These are phyloP conservation scores for Danio aesculapii DNA, from an alignment of 2,797 vertebrate species.

Conservation along the genomic window DNA sequence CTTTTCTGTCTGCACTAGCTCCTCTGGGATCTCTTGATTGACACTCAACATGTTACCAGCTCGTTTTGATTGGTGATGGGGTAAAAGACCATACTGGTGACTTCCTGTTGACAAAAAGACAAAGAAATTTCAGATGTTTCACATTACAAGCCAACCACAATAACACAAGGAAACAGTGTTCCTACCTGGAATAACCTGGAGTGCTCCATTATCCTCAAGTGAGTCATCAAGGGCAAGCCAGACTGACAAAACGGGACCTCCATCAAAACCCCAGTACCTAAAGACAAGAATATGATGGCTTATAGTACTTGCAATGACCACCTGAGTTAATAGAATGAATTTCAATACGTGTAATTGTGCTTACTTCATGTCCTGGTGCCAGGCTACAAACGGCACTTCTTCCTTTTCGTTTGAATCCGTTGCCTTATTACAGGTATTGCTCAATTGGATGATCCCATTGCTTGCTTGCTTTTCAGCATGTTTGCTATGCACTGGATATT, in stretches of 20 bases:
- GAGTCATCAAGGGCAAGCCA: slow-evolving; percentile 84
- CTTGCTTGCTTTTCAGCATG: slow-evolving; percentile 6
- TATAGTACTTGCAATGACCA: background rate
- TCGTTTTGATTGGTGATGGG: slow-evolving; percentile 69
- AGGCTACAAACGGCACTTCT: slow-evolving; percentile 79
- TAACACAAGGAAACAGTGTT: background rate
- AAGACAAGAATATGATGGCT: background rate
- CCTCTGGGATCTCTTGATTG: slow-evolving; percentile 84
- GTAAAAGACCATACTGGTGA: slow-evolving; percentile 76
- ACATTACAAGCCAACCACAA: background rate
- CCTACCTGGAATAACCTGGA: slow-evolving; percentile 84
- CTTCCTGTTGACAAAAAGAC: slow-evolving; percentile 68
- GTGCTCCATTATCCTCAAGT: slow-evolving; percentile 78
- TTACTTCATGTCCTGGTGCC: slow-evolving; percentile 86
- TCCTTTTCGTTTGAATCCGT: background rate
- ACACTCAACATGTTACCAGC: slow-evolving; percentile 82
- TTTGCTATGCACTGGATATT: slow-evolving; percentile 72
- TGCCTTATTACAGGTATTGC: background rate
- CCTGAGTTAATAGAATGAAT: background rate
- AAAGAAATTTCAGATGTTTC: background rate
- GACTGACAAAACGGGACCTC: slow-evolving; percentile 81
- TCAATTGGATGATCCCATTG: slow-evolving; percentile 2
- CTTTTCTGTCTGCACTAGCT: slow-evolving; percentile 73
- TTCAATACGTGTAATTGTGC: slow-evolving; percentile 10
- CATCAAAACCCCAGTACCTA: slow-evolving; percentile 84